Evolutionary conservation across 2,888 invertebrate genomes (phyloP).

Genomic region (Hirtodrosophila alboralis): DNA sequence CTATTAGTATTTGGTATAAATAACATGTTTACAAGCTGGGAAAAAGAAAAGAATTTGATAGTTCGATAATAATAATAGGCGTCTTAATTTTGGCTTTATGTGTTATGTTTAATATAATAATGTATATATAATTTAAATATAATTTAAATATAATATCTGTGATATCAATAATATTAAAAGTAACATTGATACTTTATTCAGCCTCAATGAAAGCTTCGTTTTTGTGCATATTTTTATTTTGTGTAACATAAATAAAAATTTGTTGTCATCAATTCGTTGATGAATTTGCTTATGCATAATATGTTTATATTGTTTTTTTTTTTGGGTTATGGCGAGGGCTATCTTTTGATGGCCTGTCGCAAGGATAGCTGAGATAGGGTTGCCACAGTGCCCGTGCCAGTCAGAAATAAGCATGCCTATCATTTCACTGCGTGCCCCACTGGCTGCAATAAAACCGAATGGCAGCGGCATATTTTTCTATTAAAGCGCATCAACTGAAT

Average conservation of each 20-base stretch:
- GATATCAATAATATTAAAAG: too few relatives aligned
- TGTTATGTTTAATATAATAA: too few relatives aligned
- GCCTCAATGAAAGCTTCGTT: too few relatives aligned
- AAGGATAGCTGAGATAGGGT: constrained; percentile 16
- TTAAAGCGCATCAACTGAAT: constrained; percentile 62
- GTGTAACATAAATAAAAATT: constrained; percentile 16
- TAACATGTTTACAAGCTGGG: too few relatives aligned
- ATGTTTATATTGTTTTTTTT: constrained; percentile 1
- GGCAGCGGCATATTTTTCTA: constrained; percentile 67
- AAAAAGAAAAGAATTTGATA: too few relatives aligned
- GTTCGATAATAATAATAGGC: too few relatives aligned
- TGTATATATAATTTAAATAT: too few relatives aligned
- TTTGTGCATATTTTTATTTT: background rate
- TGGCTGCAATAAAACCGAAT: constrained; percentile 61
- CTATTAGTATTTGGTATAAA: too few relatives aligned
- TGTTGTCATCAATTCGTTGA: constrained; percentile 26
- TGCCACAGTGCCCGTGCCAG: constrained; percentile 4
- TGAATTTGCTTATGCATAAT: constrained; percentile 31
- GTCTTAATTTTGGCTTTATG: too few relatives aligned
- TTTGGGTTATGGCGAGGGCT: background rate
- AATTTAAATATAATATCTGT: too few relatives aligned
- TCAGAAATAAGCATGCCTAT: background rate
- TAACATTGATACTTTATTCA: too few relatives aligned
- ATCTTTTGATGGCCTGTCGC: constrained; percentile 12
- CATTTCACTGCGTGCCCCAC: constrained; percentile 27